These are phyloP conservation scores for Urocynchramus pylzowi DNA, from an alignment of 2,113 vertebrate genomes.

Conservation along the genomic window DNA sequence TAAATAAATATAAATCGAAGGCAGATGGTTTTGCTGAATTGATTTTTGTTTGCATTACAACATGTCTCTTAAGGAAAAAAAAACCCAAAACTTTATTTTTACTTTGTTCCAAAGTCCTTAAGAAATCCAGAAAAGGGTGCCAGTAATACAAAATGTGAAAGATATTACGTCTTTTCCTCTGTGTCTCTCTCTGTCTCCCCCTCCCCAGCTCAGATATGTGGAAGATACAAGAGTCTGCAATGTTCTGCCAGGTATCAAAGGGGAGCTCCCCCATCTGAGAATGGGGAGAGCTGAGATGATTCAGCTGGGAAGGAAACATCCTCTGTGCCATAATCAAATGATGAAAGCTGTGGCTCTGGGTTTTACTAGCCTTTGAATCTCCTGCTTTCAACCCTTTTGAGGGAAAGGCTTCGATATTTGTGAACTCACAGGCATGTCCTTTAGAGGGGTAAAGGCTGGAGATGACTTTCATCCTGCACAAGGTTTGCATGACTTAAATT, in stretches of 20 bases:
- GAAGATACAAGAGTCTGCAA: background rate
- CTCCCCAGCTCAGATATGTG: background rate
- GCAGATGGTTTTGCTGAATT: background rate
- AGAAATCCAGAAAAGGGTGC: background rate
- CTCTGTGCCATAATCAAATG: background rate
- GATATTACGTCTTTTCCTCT: background rate
- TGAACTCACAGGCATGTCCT: background rate
- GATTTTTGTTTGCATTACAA: background rate
- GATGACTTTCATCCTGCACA: background rate
- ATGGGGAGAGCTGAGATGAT: background rate
- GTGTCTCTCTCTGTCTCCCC: background rate
- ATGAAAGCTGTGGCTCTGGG: background rate
- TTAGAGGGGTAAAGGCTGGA: background rate
- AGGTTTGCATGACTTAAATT: background rate
- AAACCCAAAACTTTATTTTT: background rate
- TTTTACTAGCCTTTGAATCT: background rate
- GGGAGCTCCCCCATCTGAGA: background rate
- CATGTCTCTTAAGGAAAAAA: background rate
- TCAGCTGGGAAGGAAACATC: background rate
- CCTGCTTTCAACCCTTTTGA: background rate
- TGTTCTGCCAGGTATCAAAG: background rate
- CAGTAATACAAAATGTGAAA: background rate
- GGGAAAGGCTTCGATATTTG: background rate
- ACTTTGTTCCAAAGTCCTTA: background rate
- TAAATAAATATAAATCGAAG: too few species aligned